Evolutionary conservation across 2,888 invertebrate genomes (phyloP).

Genomic region (Drosophila putrida): DNA sequence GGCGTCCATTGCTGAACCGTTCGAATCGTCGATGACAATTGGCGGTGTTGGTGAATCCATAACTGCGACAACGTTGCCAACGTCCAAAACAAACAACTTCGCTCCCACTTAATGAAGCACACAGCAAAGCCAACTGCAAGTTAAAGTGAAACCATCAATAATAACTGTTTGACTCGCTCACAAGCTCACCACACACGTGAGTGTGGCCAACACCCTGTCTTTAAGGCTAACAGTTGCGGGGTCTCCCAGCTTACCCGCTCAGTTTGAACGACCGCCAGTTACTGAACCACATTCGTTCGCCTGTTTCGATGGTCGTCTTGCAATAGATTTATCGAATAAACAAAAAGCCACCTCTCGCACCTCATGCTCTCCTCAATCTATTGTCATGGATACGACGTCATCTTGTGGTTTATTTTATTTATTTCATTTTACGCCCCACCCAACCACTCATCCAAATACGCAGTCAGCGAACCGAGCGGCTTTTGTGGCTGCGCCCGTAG

Average conservation of each 20-base stretch:
- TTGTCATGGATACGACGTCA: slow-evolving; percentile 78
- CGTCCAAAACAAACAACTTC: slow-evolving; percentile 59
- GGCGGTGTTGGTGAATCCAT: slow-evolving; percentile 85
- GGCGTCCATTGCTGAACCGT: slow-evolving; percentile 92
- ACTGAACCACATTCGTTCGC: slow-evolving; percentile 58
- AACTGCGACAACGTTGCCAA: slow-evolving; percentile 69
- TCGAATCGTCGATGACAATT: slow-evolving; percentile 86
- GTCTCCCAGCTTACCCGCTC: slow-evolving; percentile 65
- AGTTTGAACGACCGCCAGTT: slow-evolving; percentile 66
- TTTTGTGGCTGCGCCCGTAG: slow-evolving; percentile 70
- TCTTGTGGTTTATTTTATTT: slow-evolving; percentile 79
- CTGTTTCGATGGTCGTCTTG: slow-evolving; percentile 54
- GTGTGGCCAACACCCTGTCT: slow-evolving; percentile 11
- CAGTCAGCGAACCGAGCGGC: slow-evolving; percentile 39
- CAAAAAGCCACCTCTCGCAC: slow-evolving; percentile 58
- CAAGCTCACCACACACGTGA: slow-evolving; percentile 13
- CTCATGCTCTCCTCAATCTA: slow-evolving; percentile 28
- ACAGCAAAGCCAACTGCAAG: slow-evolving; percentile 65
- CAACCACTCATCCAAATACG: slow-evolving; percentile 38
- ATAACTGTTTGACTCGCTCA: slow-evolving; percentile 46
- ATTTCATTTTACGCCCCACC: slow-evolving; percentile 69
- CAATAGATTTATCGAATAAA: slow-evolving; percentile 79
- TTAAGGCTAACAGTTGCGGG: slow-evolving; percentile 19
- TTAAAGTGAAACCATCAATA: slow-evolving; percentile 78
- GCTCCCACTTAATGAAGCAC: slow-evolving; percentile 65